Evolutionary conservation across 2,888 invertebrate species (phyloP), one percentile per base, ranked within the genome.

Genomic region (Alloscopus bannaensis): DNA sequence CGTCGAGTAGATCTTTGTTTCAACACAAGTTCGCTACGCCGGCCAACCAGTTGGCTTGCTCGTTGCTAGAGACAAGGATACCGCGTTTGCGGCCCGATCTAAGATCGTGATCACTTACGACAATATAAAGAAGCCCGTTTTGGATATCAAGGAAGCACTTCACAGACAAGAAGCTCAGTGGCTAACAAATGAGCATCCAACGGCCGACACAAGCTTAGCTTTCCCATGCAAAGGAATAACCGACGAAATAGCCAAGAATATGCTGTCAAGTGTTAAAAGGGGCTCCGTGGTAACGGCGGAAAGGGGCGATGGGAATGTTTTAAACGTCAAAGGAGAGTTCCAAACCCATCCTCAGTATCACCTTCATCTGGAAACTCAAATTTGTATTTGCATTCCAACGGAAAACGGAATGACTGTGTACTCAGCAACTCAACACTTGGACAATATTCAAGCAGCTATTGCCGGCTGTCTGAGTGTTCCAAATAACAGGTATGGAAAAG

Each of bases 281-380:
- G n/a, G n/a, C n/a, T n/a, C n/a, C n/a, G n/a, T n/a, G n/a, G n/a
- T n/a, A 40, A 24, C 59, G 13, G 2, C 31, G 36, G 11, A 6
- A 18, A n/a, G n/a, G 4, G 47, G 4, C n/a, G 47, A 47, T 57
- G 68, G 52, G 36, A 18, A 52, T 18, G 20, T 31, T 26, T 0
- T 18, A 3, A 88, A 90, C 4, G 86, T 92, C 3, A 89, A 89
- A 52, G 94, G 94, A 0, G 89, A 86, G 50, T 86, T 89, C 13
- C 81, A 84, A 11, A 85, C 87, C 81, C 92, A 91, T 6, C 87
- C 90, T 3, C 94, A 95, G 87, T 93, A 93, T 87, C 94, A 94
- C 87, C 94, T 91, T 86, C 91, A 92, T 8, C 92, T 95, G 93
- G 95, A 95, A 86, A 91, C 93, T 0, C 93, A 93, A 55, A 90